Evolutionary conservation across 2,113 vertebrate species (phyloP), one percentile per base, ranked within the genome.

Genomic region (Dasypus novemcinctus): DNA sequence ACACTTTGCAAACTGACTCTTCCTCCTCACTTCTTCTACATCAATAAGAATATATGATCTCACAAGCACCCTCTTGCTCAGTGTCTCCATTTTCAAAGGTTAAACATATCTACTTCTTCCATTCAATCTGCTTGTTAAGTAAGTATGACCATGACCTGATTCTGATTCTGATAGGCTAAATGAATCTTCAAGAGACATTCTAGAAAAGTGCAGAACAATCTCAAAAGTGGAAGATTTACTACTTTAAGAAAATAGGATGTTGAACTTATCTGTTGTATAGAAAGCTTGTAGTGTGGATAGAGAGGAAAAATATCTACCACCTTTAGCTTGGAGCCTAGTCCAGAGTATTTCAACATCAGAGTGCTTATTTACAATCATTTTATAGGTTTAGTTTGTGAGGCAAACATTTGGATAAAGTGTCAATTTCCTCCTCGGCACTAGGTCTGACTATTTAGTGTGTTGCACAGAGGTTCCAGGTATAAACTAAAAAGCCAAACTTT

Each of bases 71-170:
- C 2, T 38, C 71, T 93, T 72, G 11, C 12, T 41, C 41, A 75
- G 20, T 25, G 7, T 89, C n/a, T 64, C 31, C 41, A 68, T 76
- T 90, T 95, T 31, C 46, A 76, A 94, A 97, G 83, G 41, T 71
- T 83, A 93, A 94, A 52, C 15, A 10, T 29, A 43, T 23, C 7
- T 64, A 13, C 91, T 92, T 95, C 63, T 91, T 96, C 84, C 80
- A 66, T 96, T 89, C 79, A 76, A 66, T 94, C 46, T 46, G 14
- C n/a, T 92, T 91, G 12, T 96, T 84, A 87, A 94, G 46, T 76
- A 91, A 94, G 76, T 87, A 75, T 80, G 38, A 8, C 36, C 23
- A 68, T 57, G 38, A 69, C 31, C 88, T 84, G 71, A n/a, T 78
- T 93, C 12, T 96, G 82, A n/a, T 78, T 92, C 9, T 95, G 82